Evolutionary conservation across 2,888 invertebrate genomes (phyloP), one percentile per base, ranked within the genome.

Genomic region (Caprella mutica): DNA sequence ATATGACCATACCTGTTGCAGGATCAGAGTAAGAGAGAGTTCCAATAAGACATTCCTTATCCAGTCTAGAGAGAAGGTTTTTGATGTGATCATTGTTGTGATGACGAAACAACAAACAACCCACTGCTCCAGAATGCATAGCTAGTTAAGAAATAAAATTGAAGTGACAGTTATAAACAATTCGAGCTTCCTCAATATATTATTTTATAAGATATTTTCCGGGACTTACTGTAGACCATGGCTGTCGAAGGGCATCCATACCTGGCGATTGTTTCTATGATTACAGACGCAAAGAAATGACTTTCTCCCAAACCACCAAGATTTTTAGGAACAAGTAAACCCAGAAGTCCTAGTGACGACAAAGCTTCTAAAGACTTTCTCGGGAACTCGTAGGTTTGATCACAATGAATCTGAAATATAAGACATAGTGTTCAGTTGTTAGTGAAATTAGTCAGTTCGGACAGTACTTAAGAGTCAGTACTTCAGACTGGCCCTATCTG

Each of bases 161-260:
- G n/a, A n/a, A n/a, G n/a, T n/a, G n/a, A n/a, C n/a, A n/a, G n/a
- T n/a, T n/a, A n/a, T n/a, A n/a, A n/a, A n/a, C n/a, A n/a, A n/a
- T n/a, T n/a, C n/a, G n/a, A n/a, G n/a, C n/a, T n/a, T n/a, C n/a
- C n/a, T n/a, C n/a, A n/a, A n/a, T n/a, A n/a, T n/a, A n/a, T n/a
- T n/a, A n/a, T n/a, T n/a, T n/a, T n/a, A n/a, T n/a, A n/a, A n/a
- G n/a, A n/a, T n/a, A n/a, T 33, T 33, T 33, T 33, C 14, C 33
- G 9, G 14, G 8, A 56, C 61, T 43, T 55, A 61, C 61, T 54
- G 35, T 58, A 61, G 14, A 61, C 50, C 61, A 61, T 61, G 58
- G 61, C 61, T 4, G 61, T 61, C 8, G 57, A 54, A 17, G 61
- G 55, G 19, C 64, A 64, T 21, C 64, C 64, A 39, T 64, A 64